Conservation (phyloP, 2,113 vertebrate species). For the Spheniscus mendiculus region DNA sequence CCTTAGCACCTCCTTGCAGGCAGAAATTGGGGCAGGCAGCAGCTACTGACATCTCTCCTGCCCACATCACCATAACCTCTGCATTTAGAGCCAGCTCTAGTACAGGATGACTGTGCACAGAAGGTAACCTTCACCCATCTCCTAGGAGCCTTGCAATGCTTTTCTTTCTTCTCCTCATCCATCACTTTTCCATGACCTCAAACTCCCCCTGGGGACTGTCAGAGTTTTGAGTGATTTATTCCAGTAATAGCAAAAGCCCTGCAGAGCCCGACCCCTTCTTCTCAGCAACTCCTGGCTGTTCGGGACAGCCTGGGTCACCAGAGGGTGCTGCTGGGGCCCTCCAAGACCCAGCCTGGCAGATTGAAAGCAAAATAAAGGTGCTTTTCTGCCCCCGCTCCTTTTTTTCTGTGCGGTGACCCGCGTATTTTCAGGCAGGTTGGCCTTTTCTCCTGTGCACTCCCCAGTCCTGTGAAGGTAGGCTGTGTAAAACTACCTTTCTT, state of each 20-base stretch:
- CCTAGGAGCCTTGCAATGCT: rapidly evolving
- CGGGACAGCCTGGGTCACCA: constrained; percentile 24
- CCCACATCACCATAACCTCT: background rate
- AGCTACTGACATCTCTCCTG: background rate
- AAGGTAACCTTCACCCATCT: background rate
- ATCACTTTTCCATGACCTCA: background rate
- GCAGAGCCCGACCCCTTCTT: background rate
- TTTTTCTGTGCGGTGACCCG: rapidly evolving
- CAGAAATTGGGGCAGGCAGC: background rate
- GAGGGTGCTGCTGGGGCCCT: constrained; percentile 48
- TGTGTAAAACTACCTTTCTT: background rate
- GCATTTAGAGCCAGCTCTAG: background rate
- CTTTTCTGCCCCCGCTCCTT: background rate
- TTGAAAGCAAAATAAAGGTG: background rate
- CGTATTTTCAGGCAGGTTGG: background rate
- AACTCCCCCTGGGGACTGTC: background rate
- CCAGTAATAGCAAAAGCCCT: background rate
- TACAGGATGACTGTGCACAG: background rate
- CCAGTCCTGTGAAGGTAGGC: background rate
- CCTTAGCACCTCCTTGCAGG: background rate
- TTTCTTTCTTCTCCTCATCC: background rate
- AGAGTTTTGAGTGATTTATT: background rate
- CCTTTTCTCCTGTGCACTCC: background rate
- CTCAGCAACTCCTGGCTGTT: background rate
- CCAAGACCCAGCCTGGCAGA: background rate